Conservation (phyloP, 2,113 vertebrate species). For the Desmodus rotundus region DNA sequence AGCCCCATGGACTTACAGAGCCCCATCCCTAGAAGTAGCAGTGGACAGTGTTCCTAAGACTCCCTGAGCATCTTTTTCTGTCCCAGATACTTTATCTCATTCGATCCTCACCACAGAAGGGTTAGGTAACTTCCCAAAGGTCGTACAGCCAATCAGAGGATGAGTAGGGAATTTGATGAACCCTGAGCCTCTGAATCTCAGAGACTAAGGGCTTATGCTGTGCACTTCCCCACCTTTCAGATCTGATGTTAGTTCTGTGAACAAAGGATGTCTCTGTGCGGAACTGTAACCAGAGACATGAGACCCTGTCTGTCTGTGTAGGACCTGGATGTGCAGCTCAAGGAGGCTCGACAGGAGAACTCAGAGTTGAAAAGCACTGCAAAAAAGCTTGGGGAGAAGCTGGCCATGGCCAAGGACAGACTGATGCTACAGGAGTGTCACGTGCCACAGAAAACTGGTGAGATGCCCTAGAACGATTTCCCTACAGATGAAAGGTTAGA, state of each 20-base stretch:
- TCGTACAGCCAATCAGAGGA: background rate
- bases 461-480: background rate
- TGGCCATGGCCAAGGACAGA: conserved; percentile 87
- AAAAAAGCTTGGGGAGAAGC: conserved; percentile 86
- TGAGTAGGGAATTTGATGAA: background rate
- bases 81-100: background rate
- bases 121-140: background rate
- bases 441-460: conserved; percentile 86
- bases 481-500: background rate
- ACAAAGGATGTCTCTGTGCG: background rate
- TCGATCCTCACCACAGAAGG: background rate
- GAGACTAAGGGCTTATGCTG: background rate
- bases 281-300: background rate
- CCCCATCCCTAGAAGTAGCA: background rate
- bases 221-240: background rate
- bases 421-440: conserved; percentile 86
- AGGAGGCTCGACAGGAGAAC: conserved; percentile 82
- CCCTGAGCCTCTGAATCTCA: background rate
- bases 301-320: conserved; percentile 68
- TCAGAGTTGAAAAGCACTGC: conserved; percentile 82
- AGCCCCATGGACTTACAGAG: background rate
- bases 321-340: conserved; percentile 89
- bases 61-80: background rate
- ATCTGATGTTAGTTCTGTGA: background rate
- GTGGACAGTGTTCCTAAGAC: background rate